phyloP scores from a whole-genome alignment of 2,888 invertebrate species.

The Cremastinae sp. region DNA sequence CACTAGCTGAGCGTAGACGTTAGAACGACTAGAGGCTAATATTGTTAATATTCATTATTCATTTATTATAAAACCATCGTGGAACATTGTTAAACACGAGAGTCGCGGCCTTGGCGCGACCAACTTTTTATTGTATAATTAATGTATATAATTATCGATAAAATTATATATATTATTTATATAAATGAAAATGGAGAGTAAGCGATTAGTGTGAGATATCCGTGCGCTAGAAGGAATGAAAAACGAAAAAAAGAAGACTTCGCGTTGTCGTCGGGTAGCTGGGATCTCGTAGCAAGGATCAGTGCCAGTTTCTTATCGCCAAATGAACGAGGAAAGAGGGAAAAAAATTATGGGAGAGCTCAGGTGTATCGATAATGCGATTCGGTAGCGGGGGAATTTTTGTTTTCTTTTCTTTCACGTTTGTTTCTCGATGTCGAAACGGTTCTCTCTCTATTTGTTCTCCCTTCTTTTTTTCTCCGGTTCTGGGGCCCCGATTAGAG shows the following conservation, averaged over 20 bases:
- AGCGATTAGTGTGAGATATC: constrained; percentile 15
- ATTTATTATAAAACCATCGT: constrained; percentile 72
- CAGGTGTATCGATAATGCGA: constrained; percentile 30
- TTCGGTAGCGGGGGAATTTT: constrained; percentile 19
- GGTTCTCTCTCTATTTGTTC: background rate
- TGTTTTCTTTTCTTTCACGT: constrained; percentile 17
- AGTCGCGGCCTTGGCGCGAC: constrained; percentile 61
- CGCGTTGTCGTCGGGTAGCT: constrained; percentile 19
- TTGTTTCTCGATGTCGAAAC: background rate
- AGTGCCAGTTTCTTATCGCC: constrained; percentile 57
- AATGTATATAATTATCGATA: constrained; percentile 44
- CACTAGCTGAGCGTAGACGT: constrained; percentile 77
- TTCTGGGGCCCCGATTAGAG: constrained; percentile 1
- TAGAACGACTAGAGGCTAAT: constrained; percentile 79
- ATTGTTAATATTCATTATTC: constrained; percentile 73
- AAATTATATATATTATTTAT: constrained; percentile 49
- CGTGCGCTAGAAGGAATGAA: no score
- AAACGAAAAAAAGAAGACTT: constrained; percentile 24
- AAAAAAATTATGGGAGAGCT: constrained; percentile 10
- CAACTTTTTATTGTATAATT: constrained; percentile 53
- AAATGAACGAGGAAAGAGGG: constrained; percentile 40
- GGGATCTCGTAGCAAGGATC: constrained; percentile 20
- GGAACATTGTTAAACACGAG: constrained; percentile 66
- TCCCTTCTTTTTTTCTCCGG: constrained; percentile 3
- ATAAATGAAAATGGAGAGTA: constrained; percentile 14